A percentile compares a stretch with the other conserved stretches of the same genome.
Conservation (phyloP, 2,797 vertebrate species). For the Enoplosus armatus region DNA sequence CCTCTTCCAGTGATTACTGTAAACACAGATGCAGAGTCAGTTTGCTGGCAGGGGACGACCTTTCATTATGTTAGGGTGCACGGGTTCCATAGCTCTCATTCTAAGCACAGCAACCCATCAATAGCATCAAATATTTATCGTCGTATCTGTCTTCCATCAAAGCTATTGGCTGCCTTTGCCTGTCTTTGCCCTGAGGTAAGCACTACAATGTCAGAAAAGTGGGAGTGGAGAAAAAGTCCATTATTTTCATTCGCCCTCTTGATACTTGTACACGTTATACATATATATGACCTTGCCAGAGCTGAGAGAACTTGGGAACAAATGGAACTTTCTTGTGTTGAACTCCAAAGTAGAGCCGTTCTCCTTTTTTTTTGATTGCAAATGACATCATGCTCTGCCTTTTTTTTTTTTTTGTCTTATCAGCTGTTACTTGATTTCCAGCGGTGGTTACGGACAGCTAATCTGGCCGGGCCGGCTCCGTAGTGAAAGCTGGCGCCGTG, state of each 20-base stretch:
- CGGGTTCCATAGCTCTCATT: conserved; percentile 52
- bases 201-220: conserved; percentile 71
- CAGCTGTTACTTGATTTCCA: conserved; percentile 60
- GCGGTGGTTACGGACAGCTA: conserved; percentile 38
- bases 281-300: conserved; percentile 63
- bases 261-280: conserved; percentile 39
- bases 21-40: conserved; percentile 34
- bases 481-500: conserved; percentile 15
- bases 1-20: conserved; percentile 30
- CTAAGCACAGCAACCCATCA: conserved; percentile 72
- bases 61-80: conserved; percentile 57
- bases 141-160: conserved; percentile 87
- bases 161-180: conserved; percentile 77
- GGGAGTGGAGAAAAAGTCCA: conserved; percentile 61
- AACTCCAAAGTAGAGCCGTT: conserved; percentile 53
- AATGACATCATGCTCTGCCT: conserved; percentile 43
- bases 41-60: conserved; percentile 18
- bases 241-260: conserved; percentile 63
- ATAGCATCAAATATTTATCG: conserved; percentile 90
- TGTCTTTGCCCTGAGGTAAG: conserved; percentile 74
- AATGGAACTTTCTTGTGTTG: conserved; percentile 42
- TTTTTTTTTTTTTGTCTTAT: conserved; percentile 38
- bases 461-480: conserved; percentile 31
- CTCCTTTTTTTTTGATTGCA: conserved; percentile 39
- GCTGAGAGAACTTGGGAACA: conserved; percentile 48